Percentiles rank a stretch among this genome's conserved stretches.
phyloP scores from a whole-genome alignment of 2,113 vertebrate genomes.

The Ellobius talpinus region DNA sequence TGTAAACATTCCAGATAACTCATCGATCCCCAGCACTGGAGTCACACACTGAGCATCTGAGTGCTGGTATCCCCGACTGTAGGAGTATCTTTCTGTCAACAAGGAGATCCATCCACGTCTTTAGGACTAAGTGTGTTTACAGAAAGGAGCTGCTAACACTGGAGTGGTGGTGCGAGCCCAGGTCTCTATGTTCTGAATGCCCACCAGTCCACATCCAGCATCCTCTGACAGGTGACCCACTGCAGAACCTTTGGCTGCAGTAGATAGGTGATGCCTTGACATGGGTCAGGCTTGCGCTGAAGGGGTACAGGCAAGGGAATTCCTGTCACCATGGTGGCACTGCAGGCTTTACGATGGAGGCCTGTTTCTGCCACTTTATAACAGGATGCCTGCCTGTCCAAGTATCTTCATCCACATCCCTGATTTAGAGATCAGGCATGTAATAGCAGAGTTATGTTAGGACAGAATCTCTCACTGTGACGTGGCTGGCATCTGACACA shows the following conservation, averaged over 20 bases:
- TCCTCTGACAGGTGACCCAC: background rate
- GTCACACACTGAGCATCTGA: background rate
- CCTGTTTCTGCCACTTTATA: background rate
- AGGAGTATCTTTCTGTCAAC: background rate
- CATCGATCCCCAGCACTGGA: background rate
- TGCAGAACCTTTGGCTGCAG: background rate
- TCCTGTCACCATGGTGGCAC: background rate
- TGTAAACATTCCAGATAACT: background rate
- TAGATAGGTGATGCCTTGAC: background rate
- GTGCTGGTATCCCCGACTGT: background rate
- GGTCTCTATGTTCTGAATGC: background rate
- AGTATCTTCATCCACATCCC: background rate
- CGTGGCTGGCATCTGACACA: accelerated
- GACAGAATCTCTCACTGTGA: background rate
- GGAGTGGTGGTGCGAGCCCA: background rate
- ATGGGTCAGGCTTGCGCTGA: background rate
- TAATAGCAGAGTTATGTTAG: background rate
- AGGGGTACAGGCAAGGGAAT: background rate
- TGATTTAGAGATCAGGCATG: background rate
- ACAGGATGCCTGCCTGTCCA: background rate
- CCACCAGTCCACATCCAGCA: background rate
- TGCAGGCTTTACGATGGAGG: background rate
- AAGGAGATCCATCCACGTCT: background rate
- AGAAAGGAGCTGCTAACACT: background rate
- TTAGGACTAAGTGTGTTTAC: background rate